Conservation (phyloP, 2,113 vertebrate species). For the Capreolus pygargus region DNA sequence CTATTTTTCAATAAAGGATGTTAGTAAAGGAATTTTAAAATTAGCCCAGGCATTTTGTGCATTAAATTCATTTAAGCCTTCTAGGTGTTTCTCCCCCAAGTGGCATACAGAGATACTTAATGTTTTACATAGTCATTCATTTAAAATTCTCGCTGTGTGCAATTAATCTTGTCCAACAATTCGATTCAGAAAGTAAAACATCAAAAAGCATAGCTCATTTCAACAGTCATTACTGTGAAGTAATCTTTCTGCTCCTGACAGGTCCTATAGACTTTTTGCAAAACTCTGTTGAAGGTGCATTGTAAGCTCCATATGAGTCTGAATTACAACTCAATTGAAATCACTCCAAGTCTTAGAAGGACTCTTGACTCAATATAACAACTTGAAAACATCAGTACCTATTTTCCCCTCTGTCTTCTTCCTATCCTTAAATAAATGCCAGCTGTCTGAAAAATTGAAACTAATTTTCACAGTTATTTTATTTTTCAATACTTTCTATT, state of each 20-base stretch:
- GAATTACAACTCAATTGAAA: conserved; percentile 83
- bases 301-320: conserved; percentile 75
- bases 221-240: conserved; percentile 77
- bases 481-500: conserved; percentile 38
- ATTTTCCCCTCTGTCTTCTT: not conserved
- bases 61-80: conserved; percentile 84
- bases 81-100: conserved; percentile 77
- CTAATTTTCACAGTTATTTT: conserved; percentile 22
- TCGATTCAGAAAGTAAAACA: conserved; percentile 85
- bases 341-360: conserved; percentile 75
- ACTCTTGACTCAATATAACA: conserved; percentile 49
- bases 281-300: conserved; percentile 80
- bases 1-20: conserved; percentile 81
- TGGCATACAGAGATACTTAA: conserved; percentile 82
- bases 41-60: conserved; percentile 82
- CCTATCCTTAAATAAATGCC: conserved; percentile 41
- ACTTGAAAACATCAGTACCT: conserved; percentile 46
- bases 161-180: conserved; percentile 87
- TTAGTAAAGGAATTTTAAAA: conserved; percentile 84
- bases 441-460: conserved; percentile 17
- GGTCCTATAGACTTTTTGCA: conserved; percentile 78
- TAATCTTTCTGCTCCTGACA: conserved; percentile 82
- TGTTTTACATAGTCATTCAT: conserved; percentile 83
- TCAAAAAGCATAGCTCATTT: conserved; percentile 83
- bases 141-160: conserved; percentile 82